Percentiles rank a stretch among this genome's conserved stretches.
Evolutionary conservation across 1,140 invertebrate species (phyloP).

Genomic region (Ridgeia piscesae): DNA sequence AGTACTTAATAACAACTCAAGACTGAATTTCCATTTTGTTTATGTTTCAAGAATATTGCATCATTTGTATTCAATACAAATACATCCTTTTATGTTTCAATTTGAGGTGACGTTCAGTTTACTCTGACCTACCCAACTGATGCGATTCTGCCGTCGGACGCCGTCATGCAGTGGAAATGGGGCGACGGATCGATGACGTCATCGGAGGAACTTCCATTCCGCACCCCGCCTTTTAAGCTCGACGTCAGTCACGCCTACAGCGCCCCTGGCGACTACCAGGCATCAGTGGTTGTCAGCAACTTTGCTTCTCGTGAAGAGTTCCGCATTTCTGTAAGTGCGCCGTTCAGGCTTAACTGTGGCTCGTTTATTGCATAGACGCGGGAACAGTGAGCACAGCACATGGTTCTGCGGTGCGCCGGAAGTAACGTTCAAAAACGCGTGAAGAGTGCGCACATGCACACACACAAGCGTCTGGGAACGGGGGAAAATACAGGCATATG

Average conservation of each 20-base stretch:
- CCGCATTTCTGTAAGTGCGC: conserved; percentile 32
- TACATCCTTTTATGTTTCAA: neutral
- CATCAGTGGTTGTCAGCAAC: conserved; percentile 37
- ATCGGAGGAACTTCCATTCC: conserved; percentile 15
- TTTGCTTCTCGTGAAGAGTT: conserved; percentile 32
- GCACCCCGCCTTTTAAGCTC: neutral
- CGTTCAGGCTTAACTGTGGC: too few relatives aligned
- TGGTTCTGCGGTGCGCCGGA: too few relatives aligned
- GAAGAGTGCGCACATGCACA: too few relatives aligned
- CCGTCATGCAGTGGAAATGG: conserved; percentile 28
- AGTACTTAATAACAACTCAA: too few relatives aligned
- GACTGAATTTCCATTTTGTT: neutral
- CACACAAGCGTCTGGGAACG: too few relatives aligned
- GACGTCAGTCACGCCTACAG: conserved; percentile 26
- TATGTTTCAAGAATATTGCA: neutral
- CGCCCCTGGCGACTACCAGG: conserved; percentile 34
- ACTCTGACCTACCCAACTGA: conserved; percentile 20
- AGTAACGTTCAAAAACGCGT: too few relatives aligned
- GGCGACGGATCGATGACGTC: conserved; percentile 32
- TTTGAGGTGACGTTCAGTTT: conserved; percentile 16
- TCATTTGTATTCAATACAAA: neutral
- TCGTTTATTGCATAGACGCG: neutral
- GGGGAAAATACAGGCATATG: too few relatives aligned
- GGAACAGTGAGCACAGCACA: too few relatives aligned
- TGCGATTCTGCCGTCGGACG: conserved; percentile 32